phyloP scores from a whole-genome alignment of 2,113 vertebrate genomes.

The Rhizomys pruinosus region DNA sequence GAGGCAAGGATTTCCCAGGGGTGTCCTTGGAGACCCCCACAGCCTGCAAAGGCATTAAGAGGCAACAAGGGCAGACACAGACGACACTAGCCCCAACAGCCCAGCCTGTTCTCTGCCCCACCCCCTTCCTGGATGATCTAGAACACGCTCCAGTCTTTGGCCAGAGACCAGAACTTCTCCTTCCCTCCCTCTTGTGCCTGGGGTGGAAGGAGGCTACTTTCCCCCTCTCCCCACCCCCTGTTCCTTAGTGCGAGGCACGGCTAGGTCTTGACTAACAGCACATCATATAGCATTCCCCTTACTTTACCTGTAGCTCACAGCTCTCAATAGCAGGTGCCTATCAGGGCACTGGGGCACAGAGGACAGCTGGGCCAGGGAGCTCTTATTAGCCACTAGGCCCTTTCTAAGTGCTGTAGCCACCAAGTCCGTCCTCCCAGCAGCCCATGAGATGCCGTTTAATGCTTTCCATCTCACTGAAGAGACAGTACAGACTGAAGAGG shows the following conservation, averaged over 20 bases:
- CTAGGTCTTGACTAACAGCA: not conserved
- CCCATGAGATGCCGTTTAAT: accelerated
- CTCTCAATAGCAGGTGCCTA: accelerated
- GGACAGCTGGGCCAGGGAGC: not conserved
- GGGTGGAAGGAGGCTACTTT: not conserved
- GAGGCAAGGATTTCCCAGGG: not conserved
- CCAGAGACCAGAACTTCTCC: not conserved
- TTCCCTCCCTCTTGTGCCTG: not conserved
- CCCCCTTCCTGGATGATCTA: not conserved
- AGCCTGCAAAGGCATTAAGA: not conserved
- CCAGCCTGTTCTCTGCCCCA: not conserved
- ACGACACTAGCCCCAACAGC: not conserved
- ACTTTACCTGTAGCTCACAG: not conserved
- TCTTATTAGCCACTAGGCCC: accelerated
- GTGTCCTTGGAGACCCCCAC: not conserved
- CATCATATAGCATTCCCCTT: not conserved
- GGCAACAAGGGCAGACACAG: not conserved
- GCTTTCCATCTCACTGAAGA: not conserved
- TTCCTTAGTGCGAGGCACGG: not conserved
- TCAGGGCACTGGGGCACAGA: not conserved
- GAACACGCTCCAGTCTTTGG: slow-evolving; percentile 37
- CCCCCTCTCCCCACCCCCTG: not conserved
- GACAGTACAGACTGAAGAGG: not conserved
- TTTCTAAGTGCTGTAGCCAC: not conserved
- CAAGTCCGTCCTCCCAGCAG: not conserved